Percentiles rank a stretch among this genome's conserved stretches.
Evolutionary conservation across 2,888 invertebrate genomes (phyloP).

Genomic region (Phasia obesa): DNA sequence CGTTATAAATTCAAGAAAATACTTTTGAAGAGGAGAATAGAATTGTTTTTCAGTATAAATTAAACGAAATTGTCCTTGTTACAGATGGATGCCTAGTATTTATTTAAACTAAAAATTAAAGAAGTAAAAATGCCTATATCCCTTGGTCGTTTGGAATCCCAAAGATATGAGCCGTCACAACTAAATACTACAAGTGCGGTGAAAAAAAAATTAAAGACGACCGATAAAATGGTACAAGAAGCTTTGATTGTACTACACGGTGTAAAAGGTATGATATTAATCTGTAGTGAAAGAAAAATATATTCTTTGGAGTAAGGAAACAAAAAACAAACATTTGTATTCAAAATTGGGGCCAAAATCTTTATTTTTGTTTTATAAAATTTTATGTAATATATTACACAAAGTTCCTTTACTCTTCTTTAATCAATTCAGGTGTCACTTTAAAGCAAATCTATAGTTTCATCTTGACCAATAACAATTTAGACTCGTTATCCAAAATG

Average conservation of each 20-base stretch:
- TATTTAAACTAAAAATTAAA: background rate
- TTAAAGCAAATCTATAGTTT: slow-evolving; percentile 27
- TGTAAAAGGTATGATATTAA: slow-evolving; percentile 18
- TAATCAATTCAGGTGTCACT: slow-evolving; percentile 12
- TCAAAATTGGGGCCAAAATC: no score
- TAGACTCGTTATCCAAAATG: background rate
- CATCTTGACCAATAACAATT: background rate
- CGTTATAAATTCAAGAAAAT: no score
- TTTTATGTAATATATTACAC: background rate
- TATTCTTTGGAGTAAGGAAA: no score
- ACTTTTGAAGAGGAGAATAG: background rate
- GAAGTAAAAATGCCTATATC: slow-evolving; percentile 34
- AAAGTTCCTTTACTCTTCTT: background rate
- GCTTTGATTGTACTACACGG: slow-evolving; percentile 45
- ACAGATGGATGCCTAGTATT: background rate
- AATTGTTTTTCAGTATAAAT: no score
- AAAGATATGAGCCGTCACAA: no score
- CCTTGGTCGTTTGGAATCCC: background rate
- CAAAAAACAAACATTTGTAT: no score
- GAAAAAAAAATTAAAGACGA: slow-evolving; percentile 21
- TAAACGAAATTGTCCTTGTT: no score
- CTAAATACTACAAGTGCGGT: no score
- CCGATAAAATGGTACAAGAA: slow-evolving; percentile 42
- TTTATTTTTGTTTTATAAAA: no score
- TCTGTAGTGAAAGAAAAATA: no score